Evolutionary conservation across 1,140 invertebrate species (phyloP).

Genomic region (Drosophila seguyi): DNA sequence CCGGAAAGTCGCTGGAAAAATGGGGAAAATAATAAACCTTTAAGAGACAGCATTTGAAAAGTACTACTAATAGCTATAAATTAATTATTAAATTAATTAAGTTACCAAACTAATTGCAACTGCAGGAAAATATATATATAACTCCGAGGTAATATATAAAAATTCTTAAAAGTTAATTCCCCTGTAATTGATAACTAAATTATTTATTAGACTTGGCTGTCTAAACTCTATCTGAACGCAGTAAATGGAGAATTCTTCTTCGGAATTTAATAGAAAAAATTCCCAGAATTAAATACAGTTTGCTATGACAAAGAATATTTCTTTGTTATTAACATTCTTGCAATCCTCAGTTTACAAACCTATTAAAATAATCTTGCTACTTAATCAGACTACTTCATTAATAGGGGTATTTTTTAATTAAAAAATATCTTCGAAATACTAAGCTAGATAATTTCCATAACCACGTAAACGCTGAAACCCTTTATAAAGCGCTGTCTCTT

Average conservation of each 20-base stretch:
- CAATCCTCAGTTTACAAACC: neutral
- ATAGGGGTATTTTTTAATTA: neutral
- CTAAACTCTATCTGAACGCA: neutral
- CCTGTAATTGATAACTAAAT: neutral
- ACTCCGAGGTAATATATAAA: neutral
- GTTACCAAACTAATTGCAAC: neutral
- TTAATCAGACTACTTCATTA: neutral
- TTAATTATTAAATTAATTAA: too few species aligned
- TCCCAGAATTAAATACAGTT: neutral
- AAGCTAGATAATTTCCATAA: neutral
- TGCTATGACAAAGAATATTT: neutral
- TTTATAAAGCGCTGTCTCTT: neutral
- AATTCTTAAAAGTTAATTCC: neutral
- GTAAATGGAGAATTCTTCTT: neutral
- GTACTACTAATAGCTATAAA: too few species aligned
- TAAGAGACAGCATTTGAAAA: too few species aligned
- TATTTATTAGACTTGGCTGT: neutral
- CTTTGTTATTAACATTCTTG: neutral
- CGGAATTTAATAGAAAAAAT: neutral
- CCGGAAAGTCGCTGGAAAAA: conserved; percentile 54
- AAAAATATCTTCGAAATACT: neutral
- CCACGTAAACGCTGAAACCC: neutral
- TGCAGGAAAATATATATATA: too few species aligned
- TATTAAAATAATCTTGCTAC: conserved; percentile 1
- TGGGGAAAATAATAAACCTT: too few species aligned